Base-by-base conservation (phyloP, 2,797 vertebrate species). In the Valencia hispanica region DNA sequence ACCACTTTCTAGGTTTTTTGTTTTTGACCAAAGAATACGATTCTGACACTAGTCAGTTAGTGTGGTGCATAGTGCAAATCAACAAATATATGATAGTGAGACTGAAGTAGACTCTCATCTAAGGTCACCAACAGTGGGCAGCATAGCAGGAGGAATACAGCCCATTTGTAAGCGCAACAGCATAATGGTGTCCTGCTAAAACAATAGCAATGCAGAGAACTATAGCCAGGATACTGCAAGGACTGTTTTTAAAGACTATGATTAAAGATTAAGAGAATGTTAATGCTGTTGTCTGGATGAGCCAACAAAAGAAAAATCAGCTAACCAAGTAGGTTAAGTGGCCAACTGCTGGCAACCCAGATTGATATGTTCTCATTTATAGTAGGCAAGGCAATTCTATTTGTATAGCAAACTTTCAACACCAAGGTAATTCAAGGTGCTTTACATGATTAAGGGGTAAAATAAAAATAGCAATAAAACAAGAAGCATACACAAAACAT, bases 271-370 rank as follows among this genome's bases (percentile, higher is more conserved):
- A 61, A 34, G 30, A 32, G 20, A 30, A 34, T 61, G 17, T 34
- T 34, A 61, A 61, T 27, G 14, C 57, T 34, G 17, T 61, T 14
- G 15, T 48, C 15, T 86, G 32, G 59, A 94, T 94, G 12, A 43
- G 5, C 41, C 41, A 43, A 43, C n/a, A 39, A 43, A 43, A 43
- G 8, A 43, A 43, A 10, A 5, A 1, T 43, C 5, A 43, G 41
- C 41, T 43, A 43, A 43, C 41, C 8, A 43, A 43, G 5, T 43
- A n/a, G 41, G 41, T 10, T 43, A 6, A 6, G 36, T 3, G 3
- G 36, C 36, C 36, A 39, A 39, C 3, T 6, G 3, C 6, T 39
- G 36, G 36, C 36, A 6, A 3, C 36, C 3, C 36, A 39, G 36
- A 39, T 39, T 39, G 36, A 39, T 39, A 39, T 39, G 36, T 39